These are phyloP conservation scores for Miniopterus natalensis DNA, from an alignment of 2,113 vertebrate species.

Conservation along the genomic window DNA sequence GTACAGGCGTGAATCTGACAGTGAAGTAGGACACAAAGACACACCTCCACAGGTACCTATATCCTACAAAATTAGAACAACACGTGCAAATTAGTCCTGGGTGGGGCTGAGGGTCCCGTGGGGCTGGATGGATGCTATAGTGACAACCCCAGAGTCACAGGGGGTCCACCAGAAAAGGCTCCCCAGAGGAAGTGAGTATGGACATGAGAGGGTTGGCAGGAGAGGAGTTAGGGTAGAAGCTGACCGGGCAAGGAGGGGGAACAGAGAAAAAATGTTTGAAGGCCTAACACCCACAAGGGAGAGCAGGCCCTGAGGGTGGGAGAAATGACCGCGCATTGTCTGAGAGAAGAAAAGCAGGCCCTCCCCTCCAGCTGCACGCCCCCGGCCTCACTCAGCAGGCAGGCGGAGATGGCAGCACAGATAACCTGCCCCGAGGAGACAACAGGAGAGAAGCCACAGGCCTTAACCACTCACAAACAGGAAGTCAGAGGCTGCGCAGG, in stretches of 20 bases:
- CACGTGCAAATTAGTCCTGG: neutral
- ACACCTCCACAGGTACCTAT: too few relatives aligned
- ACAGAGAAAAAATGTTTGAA: conserved; percentile 16
- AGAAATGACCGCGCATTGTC: neutral
- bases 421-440: conserved; percentile 80
- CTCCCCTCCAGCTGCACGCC: conserved; percentile 51
- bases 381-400: neutral
- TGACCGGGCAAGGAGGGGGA: neutral
- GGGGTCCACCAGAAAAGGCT: neutral
- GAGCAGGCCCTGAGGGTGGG: neutral
- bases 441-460: conserved; percentile 76
- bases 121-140: neutral
- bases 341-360: conserved; percentile 25
- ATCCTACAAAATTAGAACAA: neutral
- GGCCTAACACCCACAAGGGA: neutral
- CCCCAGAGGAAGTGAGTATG: neutral
- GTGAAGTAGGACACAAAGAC: neutral
- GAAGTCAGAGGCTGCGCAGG: conserved; percentile 70
- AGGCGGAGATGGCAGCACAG: conserved; percentile 74
- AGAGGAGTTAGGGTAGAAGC: neutral
- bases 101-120: neutral
- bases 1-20: neutral
- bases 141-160: neutral
- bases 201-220: neutral
- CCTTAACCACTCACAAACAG: conserved; percentile 81